Percentiles rank a stretch among this genome's conserved stretches.
These are phyloP conservation scores for Microctenopoma stevenorrisi DNA, from an alignment of 2,797 vertebrate genomes.

Conservation along the genomic window DNA sequence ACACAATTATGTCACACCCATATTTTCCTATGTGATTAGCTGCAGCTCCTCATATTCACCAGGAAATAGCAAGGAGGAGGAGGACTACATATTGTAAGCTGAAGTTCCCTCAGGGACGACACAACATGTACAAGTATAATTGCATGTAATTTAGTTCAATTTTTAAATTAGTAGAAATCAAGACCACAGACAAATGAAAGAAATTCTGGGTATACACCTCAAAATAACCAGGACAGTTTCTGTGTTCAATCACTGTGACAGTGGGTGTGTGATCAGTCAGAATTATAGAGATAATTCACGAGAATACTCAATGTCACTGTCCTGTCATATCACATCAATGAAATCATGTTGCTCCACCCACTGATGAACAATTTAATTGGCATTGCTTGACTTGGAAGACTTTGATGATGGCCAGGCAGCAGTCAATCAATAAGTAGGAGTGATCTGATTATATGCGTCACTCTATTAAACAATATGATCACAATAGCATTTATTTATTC, in stretches of 20 bases:
- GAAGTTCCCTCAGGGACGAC: neutral
- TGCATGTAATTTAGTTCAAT: neutral
- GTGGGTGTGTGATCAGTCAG: constrained; percentile 2
- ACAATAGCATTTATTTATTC: neutral
- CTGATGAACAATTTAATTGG: constrained; percentile 4
- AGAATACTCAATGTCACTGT: constrained; percentile 8
- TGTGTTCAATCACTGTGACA: constrained; percentile 11
- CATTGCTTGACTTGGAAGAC: neutral
- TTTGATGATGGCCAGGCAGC: neutral
- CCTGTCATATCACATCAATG: constrained; percentile 1
- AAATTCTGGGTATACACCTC: neutral
- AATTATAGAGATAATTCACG: constrained; percentile 10
- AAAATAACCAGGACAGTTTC: neutral
- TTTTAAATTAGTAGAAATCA: neutral
- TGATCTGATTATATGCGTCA: neutral
- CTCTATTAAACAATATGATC: neutral
- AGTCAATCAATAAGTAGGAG: neutral
- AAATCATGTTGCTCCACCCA: neutral
- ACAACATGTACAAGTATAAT: neutral
- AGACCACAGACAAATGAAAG: neutral
- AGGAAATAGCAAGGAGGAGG: neutral
- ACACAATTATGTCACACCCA: neutral
- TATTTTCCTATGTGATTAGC: neutral
- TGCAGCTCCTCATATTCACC: neutral
- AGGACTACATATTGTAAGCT: neutral